phyloP scores from a whole-genome alignment of 2,888 invertebrate genomes.

The Graphium colonna region DNA sequence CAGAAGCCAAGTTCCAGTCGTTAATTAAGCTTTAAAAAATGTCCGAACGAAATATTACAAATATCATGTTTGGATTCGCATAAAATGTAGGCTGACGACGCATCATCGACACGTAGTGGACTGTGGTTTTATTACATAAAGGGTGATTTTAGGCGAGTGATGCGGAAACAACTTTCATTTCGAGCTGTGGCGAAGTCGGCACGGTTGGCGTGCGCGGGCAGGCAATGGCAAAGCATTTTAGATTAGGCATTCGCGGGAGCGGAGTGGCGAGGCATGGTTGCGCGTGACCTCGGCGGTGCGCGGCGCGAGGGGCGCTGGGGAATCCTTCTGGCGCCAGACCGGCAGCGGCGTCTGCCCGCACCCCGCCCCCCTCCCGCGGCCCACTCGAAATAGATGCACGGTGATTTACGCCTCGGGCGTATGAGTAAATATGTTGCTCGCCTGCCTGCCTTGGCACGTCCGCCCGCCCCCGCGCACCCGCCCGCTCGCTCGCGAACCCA shows the following conservation, averaged over 20 bases:
- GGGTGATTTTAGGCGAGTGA: constrained; percentile 1
- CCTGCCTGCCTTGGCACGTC: constrained; percentile 76
- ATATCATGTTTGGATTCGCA: neutral
- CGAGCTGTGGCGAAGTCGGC: constrained; percentile 3
- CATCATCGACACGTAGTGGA: neutral
- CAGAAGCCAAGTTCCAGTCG: no score
- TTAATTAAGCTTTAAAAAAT: no score
- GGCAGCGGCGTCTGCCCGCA: constrained; percentile 73
- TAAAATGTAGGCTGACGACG: neutral
- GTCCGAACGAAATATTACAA: no score
- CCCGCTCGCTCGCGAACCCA: constrained; percentile 42
- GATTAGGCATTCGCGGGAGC: constrained; percentile 26
- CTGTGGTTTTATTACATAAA: constrained; percentile 2
- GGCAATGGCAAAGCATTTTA: constrained; percentile 12
- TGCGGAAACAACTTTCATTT: constrained; percentile 15
- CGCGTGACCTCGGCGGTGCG: constrained; percentile 47
- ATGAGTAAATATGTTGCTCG: constrained; percentile 75
- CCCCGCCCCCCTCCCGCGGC: constrained; percentile 51
- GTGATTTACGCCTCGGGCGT: constrained; percentile 78
- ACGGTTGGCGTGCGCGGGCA: constrained; percentile 1
- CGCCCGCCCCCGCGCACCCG: constrained; percentile 59
- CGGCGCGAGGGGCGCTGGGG: constrained; percentile 72
- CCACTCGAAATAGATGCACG: constrained; percentile 77
- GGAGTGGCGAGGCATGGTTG: constrained; percentile 35
- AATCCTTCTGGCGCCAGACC: constrained; percentile 81